Evolutionary conservation across 1,140 invertebrate species (phyloP), one percentile per base, ranked within the genome.

Genomic region (Phortica variegata): DNA sequence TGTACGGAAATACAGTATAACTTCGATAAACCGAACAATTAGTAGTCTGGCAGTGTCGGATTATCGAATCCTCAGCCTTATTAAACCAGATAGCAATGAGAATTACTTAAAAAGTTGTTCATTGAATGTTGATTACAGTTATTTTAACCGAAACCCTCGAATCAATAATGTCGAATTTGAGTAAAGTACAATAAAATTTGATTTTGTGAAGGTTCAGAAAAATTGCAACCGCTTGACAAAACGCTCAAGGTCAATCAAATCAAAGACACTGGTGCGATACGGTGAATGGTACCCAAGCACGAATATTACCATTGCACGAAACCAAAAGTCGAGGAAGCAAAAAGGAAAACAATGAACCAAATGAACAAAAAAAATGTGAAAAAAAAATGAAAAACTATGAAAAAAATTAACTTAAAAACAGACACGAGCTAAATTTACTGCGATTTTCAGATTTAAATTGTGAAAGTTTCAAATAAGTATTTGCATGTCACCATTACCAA

Each of bases 361-460:
- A 26, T n/a, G 21, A 12, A 19, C 21, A 41, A 43, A 13, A 56
- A 40, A 26, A 54, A 58, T 44, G 41, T 47, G 46, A 65, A 49
- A 43, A 52, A 50, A 48, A 39, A 50, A 42, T 55, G 46, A 31
- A 38, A 40, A 45, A 26, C 45, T 51, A 45, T 52, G 43, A 48
- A 57, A 42, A 23, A 36, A 8, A 13, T 36, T 36, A 36, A 36
- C 4, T n/a, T 13, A 20, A 26, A 57, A 39, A 38, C 37, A 51
- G 47, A 45, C 60, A 68, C 60, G 60, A 66, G 63, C 43, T 45
- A 46, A 58, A 60, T 69, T 68, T 5, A 69, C 69, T 68, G 65
- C 69, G 46, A 54, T 58, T 57, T 65, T 68, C 47, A 60, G 57
- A 65, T 58, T 70, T 58, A 65, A 69, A 65, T 68, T 68, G 63